Evolutionary conservation across 2,797 vertebrate species (phyloP).

Genomic region (Falco naumanni): DNA sequence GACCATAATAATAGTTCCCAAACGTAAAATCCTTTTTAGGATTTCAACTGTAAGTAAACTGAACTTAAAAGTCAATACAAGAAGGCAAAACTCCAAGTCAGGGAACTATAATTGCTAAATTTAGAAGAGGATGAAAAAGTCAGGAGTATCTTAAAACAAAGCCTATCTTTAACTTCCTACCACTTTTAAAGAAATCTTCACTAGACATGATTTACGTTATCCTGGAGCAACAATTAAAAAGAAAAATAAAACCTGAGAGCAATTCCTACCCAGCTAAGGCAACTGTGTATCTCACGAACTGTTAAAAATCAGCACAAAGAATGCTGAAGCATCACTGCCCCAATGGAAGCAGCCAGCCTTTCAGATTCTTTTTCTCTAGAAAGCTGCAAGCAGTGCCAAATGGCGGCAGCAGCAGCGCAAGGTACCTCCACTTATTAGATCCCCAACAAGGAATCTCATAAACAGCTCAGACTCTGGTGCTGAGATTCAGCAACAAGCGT

Average conservation of each 20-base stretch:
- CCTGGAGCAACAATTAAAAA: neutral
- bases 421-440: neutral
- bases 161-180: neutral
- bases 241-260: neutral
- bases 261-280: neutral
- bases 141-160: conserved; percentile 1
- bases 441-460: rapidly evolving
- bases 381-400: neutral
- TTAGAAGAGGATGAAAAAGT: neutral
- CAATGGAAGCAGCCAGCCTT: neutral
- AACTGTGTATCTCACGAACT: neutral
- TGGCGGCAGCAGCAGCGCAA: rapidly evolving
- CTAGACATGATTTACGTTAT: neutral
- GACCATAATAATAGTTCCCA: neutral
- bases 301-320: neutral
- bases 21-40: neutral
- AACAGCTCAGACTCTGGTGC: neutral
- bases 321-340: neutral
- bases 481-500: neutral
- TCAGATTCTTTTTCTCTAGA: neutral
- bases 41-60: neutral
- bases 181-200: neutral
- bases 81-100: neutral
- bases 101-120: neutral
- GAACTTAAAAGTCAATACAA: neutral